Evolutionary conservation across 2,888 invertebrate species (phyloP).

Genomic region (Apomyelois bistriatella): DNA sequence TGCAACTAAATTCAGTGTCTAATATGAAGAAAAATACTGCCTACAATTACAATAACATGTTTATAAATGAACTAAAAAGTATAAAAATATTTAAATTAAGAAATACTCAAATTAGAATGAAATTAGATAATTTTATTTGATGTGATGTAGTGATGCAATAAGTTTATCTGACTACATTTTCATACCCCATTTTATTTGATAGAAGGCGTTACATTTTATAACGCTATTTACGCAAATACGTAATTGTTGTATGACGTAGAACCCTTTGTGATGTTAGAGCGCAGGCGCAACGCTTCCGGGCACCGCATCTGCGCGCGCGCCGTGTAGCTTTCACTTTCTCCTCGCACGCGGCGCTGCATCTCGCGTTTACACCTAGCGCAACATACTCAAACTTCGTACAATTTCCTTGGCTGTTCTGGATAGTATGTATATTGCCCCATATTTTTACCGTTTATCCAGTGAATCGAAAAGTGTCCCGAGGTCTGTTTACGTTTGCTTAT

Average conservation of each 20-base stretch:
- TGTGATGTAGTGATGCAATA: not conserved
- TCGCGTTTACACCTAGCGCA: slow-evolving; percentile 48
- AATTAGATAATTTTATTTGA: not conserved
- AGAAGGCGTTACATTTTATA: not conserved
- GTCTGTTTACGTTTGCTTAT: not conserved
- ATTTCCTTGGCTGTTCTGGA: slow-evolving; percentile 55
- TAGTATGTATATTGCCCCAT: slow-evolving; percentile 15
- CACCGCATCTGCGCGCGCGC: slow-evolving; percentile 69
- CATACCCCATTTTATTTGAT: too few species aligned
- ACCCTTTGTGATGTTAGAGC: slow-evolving; percentile 55
- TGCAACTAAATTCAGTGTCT: not conserved
- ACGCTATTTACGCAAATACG: slow-evolving; percentile 12
- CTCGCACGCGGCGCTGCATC: slow-evolving; percentile 53
- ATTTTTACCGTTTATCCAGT: not conserved
- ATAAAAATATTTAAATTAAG: too few species aligned
- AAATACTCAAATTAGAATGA: too few species aligned
- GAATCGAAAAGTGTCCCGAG: not conserved
- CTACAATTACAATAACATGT: too few species aligned
- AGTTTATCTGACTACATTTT: not conserved
- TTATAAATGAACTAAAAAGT: too few species aligned
- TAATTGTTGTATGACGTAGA: slow-evolving; percentile 36
- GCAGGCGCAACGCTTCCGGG: slow-evolving; percentile 67
- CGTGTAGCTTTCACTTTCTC: slow-evolving; percentile 76
- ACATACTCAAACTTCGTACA: slow-evolving; percentile 53
- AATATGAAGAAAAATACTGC: too few species aligned